Evolutionary conservation across 2,888 invertebrate species (phyloP), one percentile per base, ranked within the genome.

Genomic region (Melanotus villosus): DNA sequence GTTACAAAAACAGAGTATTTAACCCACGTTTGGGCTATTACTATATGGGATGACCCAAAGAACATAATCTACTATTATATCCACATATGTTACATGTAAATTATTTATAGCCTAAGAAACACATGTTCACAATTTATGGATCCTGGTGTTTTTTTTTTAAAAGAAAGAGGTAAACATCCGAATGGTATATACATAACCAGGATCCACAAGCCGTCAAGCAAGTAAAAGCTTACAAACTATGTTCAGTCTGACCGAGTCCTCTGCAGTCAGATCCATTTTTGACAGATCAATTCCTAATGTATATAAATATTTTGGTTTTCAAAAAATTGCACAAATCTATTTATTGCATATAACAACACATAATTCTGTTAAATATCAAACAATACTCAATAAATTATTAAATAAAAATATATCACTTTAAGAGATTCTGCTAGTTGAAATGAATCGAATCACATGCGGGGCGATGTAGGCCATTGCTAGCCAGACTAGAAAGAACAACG

Each of bases 11-110:
- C 80, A 80, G 77, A 80, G 79, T 79, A 78, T 76, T 79, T 75
- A 78, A 71, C 73, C 75, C 75, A 64, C 72, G 63, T 66, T 69
- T 52, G 74, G 76, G 75, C 70, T 70, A 71, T 62, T 70, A 73
- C 73, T 76, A 74, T 77, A 73, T 74, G 75, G 74, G 75, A 74
- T 69, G 73, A 73, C 76, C 76, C 74, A 75, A 72, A 73, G 67
- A 76, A 77, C 78, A 79, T 79, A 80, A 81, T 82, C 82, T 84
- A 83, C 81, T 80, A 80, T 81, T 70, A 83, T 84, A 84, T 84
- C 84, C 84, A 84, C 84, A 84, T 84, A 84, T 83, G 80, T 80
- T 84, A 84, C 84, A 84, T 81, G 80, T 82, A 84, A 82, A 81
- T 81, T 80, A 79, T 81, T 81, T 82, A 82, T 81, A 82, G 81